These are phyloP conservation scores for Monoplex corrugatus DNA, from an alignment of 2,888 invertebrate species.

Conservation along the genomic window DNA sequence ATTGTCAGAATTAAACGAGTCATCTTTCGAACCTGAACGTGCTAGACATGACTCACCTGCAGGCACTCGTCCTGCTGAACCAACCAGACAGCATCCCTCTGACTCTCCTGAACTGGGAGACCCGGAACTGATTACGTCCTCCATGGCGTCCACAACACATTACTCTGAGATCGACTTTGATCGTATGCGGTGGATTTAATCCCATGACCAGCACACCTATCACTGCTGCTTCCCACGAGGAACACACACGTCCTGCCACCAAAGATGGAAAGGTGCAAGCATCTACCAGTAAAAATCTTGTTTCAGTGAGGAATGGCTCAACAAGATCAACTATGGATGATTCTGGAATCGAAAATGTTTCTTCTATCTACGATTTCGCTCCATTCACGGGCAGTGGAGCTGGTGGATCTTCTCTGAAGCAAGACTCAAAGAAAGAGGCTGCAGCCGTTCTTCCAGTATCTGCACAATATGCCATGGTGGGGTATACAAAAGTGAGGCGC, in stretches of 20 bases:
- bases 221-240: not conserved
- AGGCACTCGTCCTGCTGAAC: not conserved
- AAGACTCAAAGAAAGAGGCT: not conserved
- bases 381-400: not conserved
- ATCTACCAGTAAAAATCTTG: not conserved
- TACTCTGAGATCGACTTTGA: constrained; percentile 7
- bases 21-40: not conserved
- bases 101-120: not conserved
- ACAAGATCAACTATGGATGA: not conserved
- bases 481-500: not conserved
- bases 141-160: not conserved
- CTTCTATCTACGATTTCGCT: not conserved
- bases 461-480: not conserved
- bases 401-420: not conserved
- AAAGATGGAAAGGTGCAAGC: not conserved
- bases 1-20: not conserved
- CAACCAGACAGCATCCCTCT: not conserved
- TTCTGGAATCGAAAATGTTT: not conserved
- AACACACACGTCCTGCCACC: not conserved
- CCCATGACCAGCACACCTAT: constrained; percentile 13
- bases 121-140: too few relatives aligned
- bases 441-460: constrained; percentile 11
- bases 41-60: not conserved
- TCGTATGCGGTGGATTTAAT: not conserved
- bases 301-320: not conserved